Percentiles rank a stretch among this genome's conserved stretches.
Evolutionary conservation across 2,797 vertebrate genomes (phyloP).

Genomic region (Echeneis naucrates): DNA sequence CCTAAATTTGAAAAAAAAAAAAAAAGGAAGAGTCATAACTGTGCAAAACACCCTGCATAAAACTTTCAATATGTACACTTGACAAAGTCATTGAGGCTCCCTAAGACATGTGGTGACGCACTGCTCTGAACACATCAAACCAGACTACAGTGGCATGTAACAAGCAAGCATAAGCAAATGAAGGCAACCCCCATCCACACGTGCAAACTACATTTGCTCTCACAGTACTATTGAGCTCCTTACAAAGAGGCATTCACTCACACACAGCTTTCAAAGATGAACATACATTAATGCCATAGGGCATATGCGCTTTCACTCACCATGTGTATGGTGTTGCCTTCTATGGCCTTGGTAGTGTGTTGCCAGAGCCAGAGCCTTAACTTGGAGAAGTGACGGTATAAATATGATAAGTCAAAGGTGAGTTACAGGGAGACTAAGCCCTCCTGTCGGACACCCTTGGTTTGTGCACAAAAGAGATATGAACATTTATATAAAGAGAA

Average conservation of each 20-base stretch:
- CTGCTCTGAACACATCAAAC: slow-evolving; percentile 12
- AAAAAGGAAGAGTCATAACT: not conserved
- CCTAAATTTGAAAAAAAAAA: not conserved
- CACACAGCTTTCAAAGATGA: slow-evolving; percentile 58
- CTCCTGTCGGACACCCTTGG: not conserved
- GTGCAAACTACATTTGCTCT: slow-evolving; percentile 46
- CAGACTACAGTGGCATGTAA: slow-evolving; percentile 39
- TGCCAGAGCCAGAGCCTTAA: slow-evolving; percentile 24
- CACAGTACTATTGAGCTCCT: slow-evolving; percentile 43
- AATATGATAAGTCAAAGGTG: slow-evolving; percentile 1
- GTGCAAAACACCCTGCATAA: not conserved
- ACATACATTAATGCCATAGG: slow-evolving; percentile 50
- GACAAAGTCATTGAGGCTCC: slow-evolving; percentile 24
- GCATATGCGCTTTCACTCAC: slow-evolving; percentile 40
- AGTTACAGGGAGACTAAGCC: not conserved
- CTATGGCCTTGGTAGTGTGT: slow-evolving; percentile 19
- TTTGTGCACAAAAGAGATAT: not conserved
- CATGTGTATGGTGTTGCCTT: slow-evolving; percentile 43
- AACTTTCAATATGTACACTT: not conserved
- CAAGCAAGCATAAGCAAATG: slow-evolving; percentile 49
- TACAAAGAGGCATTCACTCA: slow-evolving; percentile 65
- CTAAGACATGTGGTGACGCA: slow-evolving; percentile 17
- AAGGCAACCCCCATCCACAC: slow-evolving; percentile 53
- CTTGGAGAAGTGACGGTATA: slow-evolving; percentile 29
- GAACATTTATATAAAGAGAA: not conserved